Evolutionary conservation across 1,140 invertebrate genomes (phyloP).

Genomic region (Aphis craccivora): DNA sequence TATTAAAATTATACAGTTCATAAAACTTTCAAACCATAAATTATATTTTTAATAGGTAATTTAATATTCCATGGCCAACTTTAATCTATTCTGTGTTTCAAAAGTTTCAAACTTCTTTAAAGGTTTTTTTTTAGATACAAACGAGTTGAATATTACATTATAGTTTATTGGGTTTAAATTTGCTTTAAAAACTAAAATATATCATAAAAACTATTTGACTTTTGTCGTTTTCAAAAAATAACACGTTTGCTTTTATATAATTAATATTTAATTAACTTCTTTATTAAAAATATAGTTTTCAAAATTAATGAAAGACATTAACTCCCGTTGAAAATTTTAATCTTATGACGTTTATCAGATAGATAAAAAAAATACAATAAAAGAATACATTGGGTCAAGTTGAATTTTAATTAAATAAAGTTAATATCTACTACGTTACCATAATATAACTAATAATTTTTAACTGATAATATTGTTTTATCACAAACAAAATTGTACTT

Average conservation of each 20-base stretch:
- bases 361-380: not conserved
- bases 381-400: not conserved
- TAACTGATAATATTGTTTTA: not conserved
- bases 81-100: not conserved
- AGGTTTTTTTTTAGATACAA: not conserved
- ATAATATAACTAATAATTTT: not conserved
- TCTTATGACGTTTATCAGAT: not conserved
- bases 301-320: not conserved
- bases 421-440: not conserved
- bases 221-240: not conserved
- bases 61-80: not conserved
- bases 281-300: not conserved
- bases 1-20: conserved; percentile 5
- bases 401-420: not conserved
- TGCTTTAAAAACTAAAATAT: not conserved
- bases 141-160: not conserved
- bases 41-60: not conserved
- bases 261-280: not conserved
- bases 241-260: not conserved
- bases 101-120: not conserved
- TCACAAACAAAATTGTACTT: no score
- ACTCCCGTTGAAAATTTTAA: not conserved
- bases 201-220: not conserved
- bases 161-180: not conserved
- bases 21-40: conserved; percentile 17